Evolutionary conservation across 1,140 invertebrate genomes (phyloP).

Genomic region (Zaprionus capensis): DNA sequence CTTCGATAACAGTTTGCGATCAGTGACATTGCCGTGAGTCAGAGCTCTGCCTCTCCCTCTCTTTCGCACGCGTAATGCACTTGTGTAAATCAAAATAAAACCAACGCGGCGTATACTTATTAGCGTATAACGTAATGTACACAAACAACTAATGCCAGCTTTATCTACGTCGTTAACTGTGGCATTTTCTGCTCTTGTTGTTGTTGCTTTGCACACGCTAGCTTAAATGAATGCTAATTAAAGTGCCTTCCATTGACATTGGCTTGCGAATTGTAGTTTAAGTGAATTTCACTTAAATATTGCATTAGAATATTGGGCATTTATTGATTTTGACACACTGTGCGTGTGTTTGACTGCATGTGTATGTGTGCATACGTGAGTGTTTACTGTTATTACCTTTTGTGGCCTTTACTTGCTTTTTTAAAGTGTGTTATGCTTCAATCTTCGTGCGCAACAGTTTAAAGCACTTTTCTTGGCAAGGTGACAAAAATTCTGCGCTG

Average conservation of each 20-base stretch:
- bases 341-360: constrained; percentile 4
- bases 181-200: constrained; percentile 3
- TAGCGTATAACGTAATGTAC: constrained; percentile 6
- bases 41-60: not conserved
- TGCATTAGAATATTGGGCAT: constrained; percentile 45
- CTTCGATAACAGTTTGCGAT: not conserved
- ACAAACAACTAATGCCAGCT: constrained; percentile 17
- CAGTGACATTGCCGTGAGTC: not conserved
- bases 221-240: constrained; percentile 41
- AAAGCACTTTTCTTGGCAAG: constrained; percentile 57
- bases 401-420: constrained; percentile 24
- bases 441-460: constrained; percentile 46
- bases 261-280: constrained; percentile 6
- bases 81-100: constrained; percentile 27
- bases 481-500: constrained; percentile 43
- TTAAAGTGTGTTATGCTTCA: constrained; percentile 32
- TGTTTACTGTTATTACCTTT: not conserved
- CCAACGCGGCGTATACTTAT: constrained; percentile 26
- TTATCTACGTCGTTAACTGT: constrained; percentile 33
- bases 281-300: constrained; percentile 12
- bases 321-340: constrained; percentile 67
- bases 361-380: not conserved
- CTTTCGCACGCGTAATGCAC: constrained; percentile 9
- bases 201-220: constrained; percentile 23
- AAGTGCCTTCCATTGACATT: constrained; percentile 40